Evolutionary conservation across 2,797 vertebrate genomes (phyloP).

Genomic region (Sebastiscus tertius): DNA sequence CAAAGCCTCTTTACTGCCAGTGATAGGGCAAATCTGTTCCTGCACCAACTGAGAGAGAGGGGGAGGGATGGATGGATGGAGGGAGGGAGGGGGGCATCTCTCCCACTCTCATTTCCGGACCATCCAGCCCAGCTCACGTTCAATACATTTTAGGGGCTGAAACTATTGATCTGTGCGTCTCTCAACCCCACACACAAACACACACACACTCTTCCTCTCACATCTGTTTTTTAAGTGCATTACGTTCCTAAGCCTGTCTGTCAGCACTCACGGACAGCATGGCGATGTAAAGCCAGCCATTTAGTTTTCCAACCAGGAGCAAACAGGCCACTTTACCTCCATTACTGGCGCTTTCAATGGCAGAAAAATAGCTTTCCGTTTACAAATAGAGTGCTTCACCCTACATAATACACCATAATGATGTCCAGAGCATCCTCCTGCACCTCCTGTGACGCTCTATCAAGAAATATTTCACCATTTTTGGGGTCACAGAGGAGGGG

Average conservation of each 20-base stretch:
- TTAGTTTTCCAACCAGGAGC: conserved; percentile 74
- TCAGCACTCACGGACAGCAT: conserved; percentile 71
- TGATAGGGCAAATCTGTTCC: conserved; percentile 86
- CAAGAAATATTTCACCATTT: conserved; percentile 47
- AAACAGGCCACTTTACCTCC: conserved; percentile 78
- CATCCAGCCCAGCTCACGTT: conserved; percentile 68
- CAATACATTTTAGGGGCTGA: conserved; percentile 79
- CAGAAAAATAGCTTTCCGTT: conserved; percentile 65
- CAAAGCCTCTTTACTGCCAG: conserved; percentile 87
- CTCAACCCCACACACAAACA: conserved; percentile 33
- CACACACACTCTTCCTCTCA: conserved; percentile 42
- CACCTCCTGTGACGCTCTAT: conserved; percentile 29
- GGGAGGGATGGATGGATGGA: background rate
- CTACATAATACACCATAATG: conserved; percentile 68
- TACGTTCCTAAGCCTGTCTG: conserved; percentile 67
- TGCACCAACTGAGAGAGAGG: conserved; percentile 50
- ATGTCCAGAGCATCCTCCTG: conserved; percentile 47
- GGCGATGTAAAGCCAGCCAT: conserved; percentile 67
- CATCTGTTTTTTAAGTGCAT: conserved; percentile 77
- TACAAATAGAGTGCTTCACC: conserved; percentile 63
- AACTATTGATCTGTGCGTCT: conserved; percentile 70
- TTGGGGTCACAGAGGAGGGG: background rate
- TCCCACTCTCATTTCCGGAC: conserved; percentile 75
- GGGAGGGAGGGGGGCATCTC: conserved; percentile 1
- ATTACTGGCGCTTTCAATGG: conserved; percentile 73